Percentiles rank a stretch among this genome's conserved stretches.
Conservation (phyloP, 2,113 vertebrate species). For the Junco hyemalis region DNA sequence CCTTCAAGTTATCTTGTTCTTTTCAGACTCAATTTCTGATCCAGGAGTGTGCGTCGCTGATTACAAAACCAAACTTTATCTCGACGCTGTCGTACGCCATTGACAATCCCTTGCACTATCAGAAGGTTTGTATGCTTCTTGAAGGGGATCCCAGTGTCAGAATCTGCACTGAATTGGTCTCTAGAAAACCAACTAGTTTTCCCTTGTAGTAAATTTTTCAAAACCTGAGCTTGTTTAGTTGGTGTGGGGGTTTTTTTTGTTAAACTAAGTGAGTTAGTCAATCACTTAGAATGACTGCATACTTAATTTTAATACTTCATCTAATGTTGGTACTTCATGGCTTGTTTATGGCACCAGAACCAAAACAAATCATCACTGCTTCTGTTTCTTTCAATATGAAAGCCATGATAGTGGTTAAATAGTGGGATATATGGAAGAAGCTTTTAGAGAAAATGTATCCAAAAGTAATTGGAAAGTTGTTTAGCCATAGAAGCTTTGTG, state of each 20-base stretch:
- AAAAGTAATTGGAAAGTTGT: neutral
- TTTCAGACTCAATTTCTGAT: conserved; percentile 99
- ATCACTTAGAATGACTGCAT: neutral
- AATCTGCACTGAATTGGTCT: neutral
- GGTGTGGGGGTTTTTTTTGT: neutral
- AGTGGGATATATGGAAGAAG: neutral
- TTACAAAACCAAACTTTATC: conserved; percentile 99
- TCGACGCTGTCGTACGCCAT: conserved; percentile 98
- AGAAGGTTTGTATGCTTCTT: conserved; percentile 85
- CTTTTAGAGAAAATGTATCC: neutral
- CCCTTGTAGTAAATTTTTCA: neutral
- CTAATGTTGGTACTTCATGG: neutral
- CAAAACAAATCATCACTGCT: neutral
- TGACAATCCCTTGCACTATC: conserved; percentile 99
- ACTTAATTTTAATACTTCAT: neutral
- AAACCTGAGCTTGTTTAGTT: neutral
- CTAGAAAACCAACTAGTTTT: neutral
- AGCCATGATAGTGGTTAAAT: neutral
- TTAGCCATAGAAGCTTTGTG: neutral
- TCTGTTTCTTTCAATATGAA: neutral
- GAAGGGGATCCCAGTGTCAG: neutral
- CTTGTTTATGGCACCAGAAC: neutral
- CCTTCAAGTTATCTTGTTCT: conserved; percentile 1
- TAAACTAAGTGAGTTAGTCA: neutral
- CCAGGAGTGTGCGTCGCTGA: conserved; percentile 98